Percentiles rank a stretch among this genome's conserved stretches.
phyloP scores from a whole-genome alignment of 2,797 vertebrate species.

The Xenops minutus region DNA sequence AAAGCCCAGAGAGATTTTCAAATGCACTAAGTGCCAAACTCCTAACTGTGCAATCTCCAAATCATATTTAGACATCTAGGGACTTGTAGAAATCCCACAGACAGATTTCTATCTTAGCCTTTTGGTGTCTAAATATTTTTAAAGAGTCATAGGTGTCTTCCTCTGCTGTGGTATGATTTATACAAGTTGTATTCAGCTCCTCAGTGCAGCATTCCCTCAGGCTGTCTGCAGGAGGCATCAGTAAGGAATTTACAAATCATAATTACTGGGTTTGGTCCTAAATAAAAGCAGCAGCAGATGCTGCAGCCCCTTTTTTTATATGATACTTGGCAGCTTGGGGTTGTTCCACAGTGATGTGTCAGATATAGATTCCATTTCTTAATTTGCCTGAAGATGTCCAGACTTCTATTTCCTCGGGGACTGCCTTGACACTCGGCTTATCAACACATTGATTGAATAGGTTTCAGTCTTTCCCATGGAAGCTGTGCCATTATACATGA shows the following conservation, averaged over 20 bases:
- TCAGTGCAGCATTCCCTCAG: neutral
- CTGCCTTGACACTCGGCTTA: neutral
- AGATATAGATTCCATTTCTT: neutral
- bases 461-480: neutral
- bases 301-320: neutral
- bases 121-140: neutral
- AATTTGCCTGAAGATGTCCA: neutral
- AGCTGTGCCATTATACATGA: neutral
- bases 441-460: neutral
- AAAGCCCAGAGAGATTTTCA: neutral
- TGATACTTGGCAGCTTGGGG: neutral
- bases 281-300: neutral
- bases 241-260: neutral
- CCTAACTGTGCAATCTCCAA: neutral
- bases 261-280: neutral
- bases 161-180: neutral
- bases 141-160: neutral
- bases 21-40: neutral
- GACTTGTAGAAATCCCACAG: neutral
- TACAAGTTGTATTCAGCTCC: neutral
- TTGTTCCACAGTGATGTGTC: neutral
- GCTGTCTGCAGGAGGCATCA: neutral
- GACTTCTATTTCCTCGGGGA: neutral
- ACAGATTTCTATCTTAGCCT: neutral
- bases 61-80: neutral